Base-by-base conservation (phyloP, 1,140 invertebrate species). In the Drosophila murphyi region DNA sequence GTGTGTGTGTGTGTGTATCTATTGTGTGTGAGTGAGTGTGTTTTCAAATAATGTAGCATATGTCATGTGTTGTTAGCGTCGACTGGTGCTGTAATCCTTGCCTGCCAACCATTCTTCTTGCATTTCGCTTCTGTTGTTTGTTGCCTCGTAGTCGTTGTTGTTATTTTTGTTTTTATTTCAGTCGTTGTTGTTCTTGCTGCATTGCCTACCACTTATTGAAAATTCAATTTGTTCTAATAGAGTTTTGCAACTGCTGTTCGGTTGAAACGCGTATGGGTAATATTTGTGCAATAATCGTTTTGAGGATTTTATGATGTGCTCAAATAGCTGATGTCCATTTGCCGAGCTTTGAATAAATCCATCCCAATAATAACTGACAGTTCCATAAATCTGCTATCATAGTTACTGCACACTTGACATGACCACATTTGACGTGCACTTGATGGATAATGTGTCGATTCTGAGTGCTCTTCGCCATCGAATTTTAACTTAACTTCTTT, bases 191-290 rank as follows among this genome's bases (percentile, higher is more conserved):
- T 54, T 75, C n/a, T 65, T 64, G 55, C 59, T 76, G 47, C 47
- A 63, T 35, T 70, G 70, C 61, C 75, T 56, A 62, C 39, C 75
- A 72, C 76, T 86, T 71, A 88, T 87, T 87, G 82, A 87, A 87
- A 87, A 88, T 83, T 82, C 76, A 87, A 87, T 87, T 87, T 87
- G 76, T 69, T 86, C 80, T 76, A 88, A 87, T 87, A 88, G 80
- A 88, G 82, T 68, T 80, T 77, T 74, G 50, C 48, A 76, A 63
- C 54, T 62, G 65, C 63, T 48, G 71, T 56, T 39, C 70, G 41
- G 54, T 54, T 48, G 51, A 41, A 60, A 69, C 31, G 54, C 68
- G 72, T 71, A 71, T 75, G 68, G 52, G 72, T 71, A 71, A 75
- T 75, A 43, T 54, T 34, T 54, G 31, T 8, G 39, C 10, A 39